These are phyloP conservation scores for Papilio gigon DNA, from an alignment of 2,888 invertebrate species.

Conservation along the genomic window DNA sequence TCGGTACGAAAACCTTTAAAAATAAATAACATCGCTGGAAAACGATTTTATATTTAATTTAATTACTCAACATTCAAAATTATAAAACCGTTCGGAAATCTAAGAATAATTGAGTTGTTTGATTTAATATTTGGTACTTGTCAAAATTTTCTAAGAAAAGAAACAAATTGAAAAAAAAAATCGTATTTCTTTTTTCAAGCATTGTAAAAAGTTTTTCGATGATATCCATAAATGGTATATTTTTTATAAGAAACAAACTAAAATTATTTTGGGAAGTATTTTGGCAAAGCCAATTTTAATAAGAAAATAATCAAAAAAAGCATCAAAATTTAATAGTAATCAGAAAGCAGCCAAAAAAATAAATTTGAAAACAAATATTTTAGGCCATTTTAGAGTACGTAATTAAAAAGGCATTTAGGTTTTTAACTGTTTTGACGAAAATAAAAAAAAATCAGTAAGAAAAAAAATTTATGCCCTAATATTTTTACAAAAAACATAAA, in stretches of 20 bases:
- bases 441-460: no score
- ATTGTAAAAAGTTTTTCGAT: not conserved
- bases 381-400: not conserved
- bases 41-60: not conserved
- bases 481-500: no score
- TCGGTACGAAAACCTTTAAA: not conserved
- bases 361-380: not conserved
- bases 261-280: conserved; percentile 12
- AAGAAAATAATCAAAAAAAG: not conserved
- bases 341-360: not conserved
- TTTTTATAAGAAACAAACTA: not conserved
- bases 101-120: not conserved
- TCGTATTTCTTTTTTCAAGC: not conserved
- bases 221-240: not conserved
- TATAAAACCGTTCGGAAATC: not conserved
- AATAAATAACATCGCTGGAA: not conserved
- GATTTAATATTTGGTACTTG: not conserved
- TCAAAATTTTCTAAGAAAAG: not conserved
- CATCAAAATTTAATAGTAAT: conserved; percentile 15
- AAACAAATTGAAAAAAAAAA: not conserved
- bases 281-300: conserved; percentile 14
- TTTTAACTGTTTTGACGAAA: not conserved
- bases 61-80: not conserved
- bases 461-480: no score
- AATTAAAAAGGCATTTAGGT: conserved; percentile 11